Evolutionary conservation across 2,888 invertebrate species (phyloP), one percentile per base, ranked within the genome.

Genomic region (Saturnia japonica): DNA sequence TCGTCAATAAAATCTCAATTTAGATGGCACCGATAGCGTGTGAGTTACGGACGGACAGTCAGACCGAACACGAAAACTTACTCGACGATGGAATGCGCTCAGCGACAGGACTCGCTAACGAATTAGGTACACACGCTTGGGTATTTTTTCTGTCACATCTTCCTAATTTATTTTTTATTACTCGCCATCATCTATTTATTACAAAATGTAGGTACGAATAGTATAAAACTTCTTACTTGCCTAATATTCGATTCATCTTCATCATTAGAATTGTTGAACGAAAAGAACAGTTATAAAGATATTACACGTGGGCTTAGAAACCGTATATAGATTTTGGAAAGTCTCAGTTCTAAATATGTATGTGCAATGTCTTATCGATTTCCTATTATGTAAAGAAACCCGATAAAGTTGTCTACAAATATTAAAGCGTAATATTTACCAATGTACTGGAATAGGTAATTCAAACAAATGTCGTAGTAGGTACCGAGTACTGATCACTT

Each of bases 1-100:
- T 94, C 93, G 93, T 89, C 93, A 93, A 93, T 94, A 93, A 94
- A 93, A 93, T 94, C 93, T 94, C 93, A 92, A 92, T 93, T 93
- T 92, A 94, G 94, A 94, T 94, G 91, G 93, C 87, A 89, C 86
- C 91, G 94, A 94, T 94, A 94, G 84, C 86, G 85, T 74, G 89
- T 94, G 94, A 94, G 91, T 92, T 94, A 94, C 93, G 93, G 91
- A 89, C 93, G 89, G 89, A 85, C 91, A 84, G 86, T 80, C 85
- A 79, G 85, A 77, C 82, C 82, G 88, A 91, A 94, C 94, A 94
- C 91, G 94, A 91, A 94, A 94, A 93, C 91, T 92, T 94, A 93
- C 94, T 94, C 89, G 89, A 85, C 90, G 82, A 78, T 82, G 93
- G 94, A 94, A 94, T 94, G 93, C 82, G 89, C 84, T 87, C 81